These are phyloP conservation scores for Automeris io DNA, from an alignment of 2,888 invertebrate genomes.

Conservation along the genomic window DNA sequence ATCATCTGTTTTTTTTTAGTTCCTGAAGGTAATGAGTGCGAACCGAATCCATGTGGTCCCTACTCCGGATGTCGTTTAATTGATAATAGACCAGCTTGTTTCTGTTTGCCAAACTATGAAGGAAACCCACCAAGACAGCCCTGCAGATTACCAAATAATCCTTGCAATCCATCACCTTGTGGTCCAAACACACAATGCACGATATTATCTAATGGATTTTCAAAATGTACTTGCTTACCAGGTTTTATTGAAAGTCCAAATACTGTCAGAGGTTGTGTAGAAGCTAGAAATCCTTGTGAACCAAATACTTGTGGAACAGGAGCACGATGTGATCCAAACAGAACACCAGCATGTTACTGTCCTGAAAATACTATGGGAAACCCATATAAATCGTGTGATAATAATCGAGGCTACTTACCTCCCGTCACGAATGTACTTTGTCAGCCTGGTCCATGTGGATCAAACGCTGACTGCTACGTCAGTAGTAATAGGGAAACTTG, in stretches of 20 bases:
- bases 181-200: conserved; percentile 93
- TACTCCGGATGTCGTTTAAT: conserved; percentile 89
- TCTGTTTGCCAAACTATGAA: conserved; percentile 91
- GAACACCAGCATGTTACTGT: conserved; percentile 89
- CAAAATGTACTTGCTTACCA: conserved; percentile 90
- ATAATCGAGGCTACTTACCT: conserved; percentile 68
- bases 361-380: conserved; percentile 89
- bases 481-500: conserved; percentile 89
- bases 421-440: conserved; percentile 78
- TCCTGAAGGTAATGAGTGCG: conserved; percentile 91
- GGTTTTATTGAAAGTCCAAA: conserved; percentile 92
- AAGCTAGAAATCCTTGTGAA: conserved; percentile 87
- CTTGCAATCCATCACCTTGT: conserved; percentile 91
- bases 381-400: conserved; percentile 85
- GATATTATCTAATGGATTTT: conserved; percentile 85
- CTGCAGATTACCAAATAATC: conserved; percentile 84
- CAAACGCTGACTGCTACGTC: conserved; percentile 90
- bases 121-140: conserved; percentile 86
- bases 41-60: conserved; percentile 88
- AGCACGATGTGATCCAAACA: conserved; percentile 87
- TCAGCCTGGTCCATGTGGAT: conserved; percentile 89
- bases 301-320: conserved; percentile 88
- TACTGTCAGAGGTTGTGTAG: conserved; percentile 89
- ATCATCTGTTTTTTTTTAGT: conserved; percentile 72
- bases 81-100: conserved; percentile 86